Evolutionary conservation across 2,888 invertebrate genomes (phyloP).

Genomic region (Thymelicus sylvestris): DNA sequence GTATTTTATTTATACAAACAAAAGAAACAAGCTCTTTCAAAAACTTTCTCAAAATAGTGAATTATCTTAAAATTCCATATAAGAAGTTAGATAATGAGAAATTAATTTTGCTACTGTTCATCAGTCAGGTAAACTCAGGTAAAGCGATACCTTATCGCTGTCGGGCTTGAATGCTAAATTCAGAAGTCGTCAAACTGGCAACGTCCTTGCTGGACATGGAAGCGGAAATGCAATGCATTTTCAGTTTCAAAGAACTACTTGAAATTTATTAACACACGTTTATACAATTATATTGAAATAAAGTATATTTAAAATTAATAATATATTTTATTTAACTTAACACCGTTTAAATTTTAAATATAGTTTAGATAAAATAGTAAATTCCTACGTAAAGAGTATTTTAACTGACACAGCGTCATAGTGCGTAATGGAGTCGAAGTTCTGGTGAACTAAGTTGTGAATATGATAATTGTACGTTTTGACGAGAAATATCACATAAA

Average conservation of each 20-base stretch:
- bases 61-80: slow-evolving; percentile 5
- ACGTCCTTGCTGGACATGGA: slow-evolving; percentile 67
- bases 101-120: slow-evolving; percentile 51
- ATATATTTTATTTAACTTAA: background rate
- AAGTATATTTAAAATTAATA: slow-evolving; percentile 9
- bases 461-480: slow-evolving; percentile 61
- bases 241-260: slow-evolving; percentile 32
- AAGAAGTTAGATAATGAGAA: slow-evolving; percentile 17
- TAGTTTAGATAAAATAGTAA: slow-evolving; percentile 45
- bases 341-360: background rate
- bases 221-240: slow-evolving; percentile 48
- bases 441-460: slow-evolving; percentile 65
- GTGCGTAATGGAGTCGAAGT: slow-evolving; percentile 87
- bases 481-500: slow-evolving; percentile 66
- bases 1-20: background rate
- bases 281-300: background rate
- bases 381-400: slow-evolving; percentile 66
- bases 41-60: background rate
- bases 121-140: slow-evolving; percentile 25
- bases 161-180: slow-evolving; percentile 67
- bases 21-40: background rate
- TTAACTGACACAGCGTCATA: slow-evolving; percentile 85
- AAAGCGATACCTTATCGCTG: slow-evolving; percentile 36
- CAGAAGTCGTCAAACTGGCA: slow-evolving; percentile 81
- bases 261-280: slow-evolving; percentile 4